Conservation (phyloP, 2,888 invertebrate genomes). For the Strigamia maritima region DNA sequence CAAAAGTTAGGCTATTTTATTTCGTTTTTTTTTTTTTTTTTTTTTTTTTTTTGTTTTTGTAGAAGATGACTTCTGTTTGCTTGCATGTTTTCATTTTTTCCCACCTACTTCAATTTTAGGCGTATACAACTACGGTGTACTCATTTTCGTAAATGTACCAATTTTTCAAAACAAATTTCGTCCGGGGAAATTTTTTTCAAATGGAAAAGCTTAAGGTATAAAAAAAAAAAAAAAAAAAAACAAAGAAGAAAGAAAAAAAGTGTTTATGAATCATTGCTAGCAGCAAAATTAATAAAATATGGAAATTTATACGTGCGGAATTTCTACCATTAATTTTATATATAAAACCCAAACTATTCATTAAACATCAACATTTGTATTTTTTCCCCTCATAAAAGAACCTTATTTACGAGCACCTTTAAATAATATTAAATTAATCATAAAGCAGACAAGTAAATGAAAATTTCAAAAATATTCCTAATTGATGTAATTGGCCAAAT, state of each 20-base stretch:
- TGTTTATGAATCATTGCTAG: not conserved
- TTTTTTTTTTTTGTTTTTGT: not conserved
- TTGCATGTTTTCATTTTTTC: not conserved
- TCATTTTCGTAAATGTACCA: not conserved
- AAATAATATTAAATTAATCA: no score
- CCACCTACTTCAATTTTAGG: not conserved
- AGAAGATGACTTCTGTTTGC: not conserved
- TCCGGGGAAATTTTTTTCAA: not conserved
- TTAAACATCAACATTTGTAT: no score
- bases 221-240: not conserved
- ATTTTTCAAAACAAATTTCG: not conserved
- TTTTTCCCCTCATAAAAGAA: no score
- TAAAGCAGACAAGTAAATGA: no score
- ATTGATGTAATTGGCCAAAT: no score
- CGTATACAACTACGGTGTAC: not conserved
- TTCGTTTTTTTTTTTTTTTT: not conserved
- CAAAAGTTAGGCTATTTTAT: not conserved
- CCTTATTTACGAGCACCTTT: no score
- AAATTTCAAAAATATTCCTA: no score
- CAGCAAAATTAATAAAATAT: no score
- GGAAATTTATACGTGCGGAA: no score
- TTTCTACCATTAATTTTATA: no score
- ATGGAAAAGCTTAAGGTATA: not conserved
- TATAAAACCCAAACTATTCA: no score
- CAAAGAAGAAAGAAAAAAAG: not conserved